phyloP scores from a whole-genome alignment of 2,113 vertebrate species.

The Salminus brasiliensis region DNA sequence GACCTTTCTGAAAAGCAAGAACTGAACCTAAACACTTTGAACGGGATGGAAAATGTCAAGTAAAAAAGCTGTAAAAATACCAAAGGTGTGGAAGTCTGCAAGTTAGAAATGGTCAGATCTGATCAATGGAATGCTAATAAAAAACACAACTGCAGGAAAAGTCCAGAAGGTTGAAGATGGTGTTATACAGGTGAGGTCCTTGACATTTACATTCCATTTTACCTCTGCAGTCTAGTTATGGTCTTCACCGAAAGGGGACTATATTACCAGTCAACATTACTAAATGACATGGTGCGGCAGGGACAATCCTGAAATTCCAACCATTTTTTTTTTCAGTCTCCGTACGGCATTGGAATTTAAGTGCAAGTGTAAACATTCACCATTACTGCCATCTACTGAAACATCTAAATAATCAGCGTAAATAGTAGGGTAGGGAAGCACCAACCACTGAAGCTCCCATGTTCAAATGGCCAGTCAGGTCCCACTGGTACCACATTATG shows the following conservation, averaged over 20 bases:
- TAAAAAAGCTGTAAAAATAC: not conserved
- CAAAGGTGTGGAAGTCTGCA: not conserved
- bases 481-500: not conserved
- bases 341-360: not conserved
- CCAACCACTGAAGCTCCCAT: not conserved
- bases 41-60: not conserved
- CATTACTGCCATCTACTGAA: conserved; percentile 33
- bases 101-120: not conserved
- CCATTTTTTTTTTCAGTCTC: not conserved
- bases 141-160: not conserved
- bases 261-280: not conserved
- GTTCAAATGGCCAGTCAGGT: not conserved
- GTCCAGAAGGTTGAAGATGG: not conserved
- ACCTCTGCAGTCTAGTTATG: not conserved
- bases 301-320: not conserved
- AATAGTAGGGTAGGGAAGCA: not conserved
- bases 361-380: not conserved
- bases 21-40: not conserved
- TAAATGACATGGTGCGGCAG: not conserved
- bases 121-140: not conserved
- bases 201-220: not conserved
- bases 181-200: not conserved
- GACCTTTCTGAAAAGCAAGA: too few species aligned
- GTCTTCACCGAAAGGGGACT: not conserved
- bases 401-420: not conserved